A percentile compares a stretch with the other conserved stretches of the same genome.
These are phyloP conservation scores for Cydia splendana DNA, from an alignment of 1,140 invertebrate species.

Conservation along the genomic window DNA sequence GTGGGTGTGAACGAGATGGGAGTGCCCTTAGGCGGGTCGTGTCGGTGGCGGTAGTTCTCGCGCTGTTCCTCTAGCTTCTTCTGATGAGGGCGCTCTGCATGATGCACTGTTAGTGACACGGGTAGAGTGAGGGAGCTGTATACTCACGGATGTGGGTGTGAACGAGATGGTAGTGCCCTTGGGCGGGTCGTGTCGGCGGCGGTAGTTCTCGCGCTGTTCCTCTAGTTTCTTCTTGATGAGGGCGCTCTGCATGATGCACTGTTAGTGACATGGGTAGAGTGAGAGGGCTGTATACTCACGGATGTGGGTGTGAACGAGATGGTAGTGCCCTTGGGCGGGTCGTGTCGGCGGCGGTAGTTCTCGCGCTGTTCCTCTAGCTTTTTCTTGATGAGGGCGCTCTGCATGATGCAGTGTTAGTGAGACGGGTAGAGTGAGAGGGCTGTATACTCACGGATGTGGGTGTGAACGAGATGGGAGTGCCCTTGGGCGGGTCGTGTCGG, in stretches of 20 bases:
- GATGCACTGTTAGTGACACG: constrained; percentile 82
- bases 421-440: neutral
- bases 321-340: constrained; percentile 78
- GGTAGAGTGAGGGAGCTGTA: neutral
- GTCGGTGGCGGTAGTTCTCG: constrained; percentile 89
- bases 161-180: constrained; percentile 87
- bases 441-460: constrained; percentile 87
- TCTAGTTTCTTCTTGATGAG: too few relatives aligned
- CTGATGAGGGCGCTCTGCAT: constrained; percentile 89
- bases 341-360: too few relatives aligned
- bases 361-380: too few relatives aligned
- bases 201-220: too few relatives aligned
- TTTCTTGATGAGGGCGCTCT: too few relatives aligned
- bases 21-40: constrained; percentile 82
- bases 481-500: constrained; percentile 82
- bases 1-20: constrained; percentile 90
- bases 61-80: constrained; percentile 92
- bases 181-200: constrained; percentile 32
- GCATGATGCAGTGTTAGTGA: too few relatives aligned
- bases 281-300: constrained; percentile 59
- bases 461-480: constrained; percentile 89
- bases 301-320: constrained; percentile 94
- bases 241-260: constrained; percentile 82
- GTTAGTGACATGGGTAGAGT: constrained; percentile 47
- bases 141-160: constrained; percentile 89